Percentiles rank a stretch among this genome's conserved stretches.
These are phyloP conservation scores for Chaetodon auriga DNA, from an alignment of 2,113 vertebrate genomes.

Conservation along the genomic window DNA sequence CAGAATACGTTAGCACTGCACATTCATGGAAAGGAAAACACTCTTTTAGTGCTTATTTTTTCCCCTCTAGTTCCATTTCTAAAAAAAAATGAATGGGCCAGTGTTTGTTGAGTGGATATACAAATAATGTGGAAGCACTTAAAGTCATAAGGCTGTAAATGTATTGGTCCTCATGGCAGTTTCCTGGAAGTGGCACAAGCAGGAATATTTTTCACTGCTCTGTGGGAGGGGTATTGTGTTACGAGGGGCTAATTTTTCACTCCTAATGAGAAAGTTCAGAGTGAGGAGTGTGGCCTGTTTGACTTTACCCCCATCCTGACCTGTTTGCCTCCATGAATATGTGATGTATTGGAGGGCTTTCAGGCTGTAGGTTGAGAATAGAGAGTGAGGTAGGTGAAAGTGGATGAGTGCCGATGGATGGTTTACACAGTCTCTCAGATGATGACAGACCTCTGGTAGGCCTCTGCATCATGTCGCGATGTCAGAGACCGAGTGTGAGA, in stretches of 20 bases:
- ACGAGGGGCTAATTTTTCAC: slow-evolving; percentile 56
- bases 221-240: slow-evolving; percentile 25
- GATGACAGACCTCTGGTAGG: slow-evolving; percentile 61
- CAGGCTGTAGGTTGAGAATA: slow-evolving; percentile 5
- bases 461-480: background rate
- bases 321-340: slow-evolving; percentile 33
- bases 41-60: slow-evolving; percentile 41
- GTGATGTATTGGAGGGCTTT: slow-evolving; percentile 47
- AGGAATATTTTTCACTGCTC: slow-evolving; percentile 49
- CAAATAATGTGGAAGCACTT: slow-evolving; percentile 55
- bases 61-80: slow-evolving; percentile 53
- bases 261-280: slow-evolving; percentile 68
- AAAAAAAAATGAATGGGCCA: slow-evolving; percentile 64
- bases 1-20: slow-evolving; percentile 41
- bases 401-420: slow-evolving; percentile 41
- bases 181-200: slow-evolving; percentile 46
- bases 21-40: slow-evolving; percentile 74
- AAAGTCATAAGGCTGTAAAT: slow-evolving; percentile 44
- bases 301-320: slow-evolving; percentile 16
- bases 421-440: slow-evolving; percentile 27
- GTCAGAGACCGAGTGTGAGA: slow-evolving; percentile 6
- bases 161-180: slow-evolving; percentile 36
- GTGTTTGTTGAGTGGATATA: slow-evolving; percentile 51
- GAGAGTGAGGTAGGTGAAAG: slow-evolving; percentile 51
- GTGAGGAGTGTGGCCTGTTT: slow-evolving; percentile 54